These are phyloP conservation scores for Halichoeres trimaculatus DNA, from an alignment of 2,113 vertebrate genomes.

Conservation along the genomic window DNA sequence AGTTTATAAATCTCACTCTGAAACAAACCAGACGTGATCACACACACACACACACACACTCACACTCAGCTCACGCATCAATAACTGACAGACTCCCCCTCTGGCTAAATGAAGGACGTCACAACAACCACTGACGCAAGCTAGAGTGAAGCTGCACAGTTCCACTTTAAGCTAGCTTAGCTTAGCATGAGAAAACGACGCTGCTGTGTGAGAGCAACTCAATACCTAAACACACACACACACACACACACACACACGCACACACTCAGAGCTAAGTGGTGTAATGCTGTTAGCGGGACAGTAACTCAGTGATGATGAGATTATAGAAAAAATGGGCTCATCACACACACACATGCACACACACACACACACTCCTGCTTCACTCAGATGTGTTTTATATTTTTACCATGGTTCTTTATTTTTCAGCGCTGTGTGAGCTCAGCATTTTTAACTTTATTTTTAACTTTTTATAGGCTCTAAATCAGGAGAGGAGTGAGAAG, in stretches of 20 bases:
- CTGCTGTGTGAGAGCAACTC: too few relatives aligned
- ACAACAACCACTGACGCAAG: background rate
- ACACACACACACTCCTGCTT: constrained; percentile 3
- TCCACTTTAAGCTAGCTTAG: background rate
- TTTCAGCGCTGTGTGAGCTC: too few relatives aligned
- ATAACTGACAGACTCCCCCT: too few relatives aligned
- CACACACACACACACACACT: background rate
- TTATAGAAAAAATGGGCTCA: constrained; percentile 36
- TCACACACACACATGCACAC: constrained; percentile 11
- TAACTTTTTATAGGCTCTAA: too few relatives aligned
- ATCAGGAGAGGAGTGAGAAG: too few relatives aligned
- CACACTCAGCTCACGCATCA: background rate
- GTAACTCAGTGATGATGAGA: constrained; percentile 58
- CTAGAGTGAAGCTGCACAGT: background rate
- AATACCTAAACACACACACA: constrained; percentile 12
- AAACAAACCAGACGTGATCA: too few relatives aligned
- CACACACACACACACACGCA: constrained; percentile 24
- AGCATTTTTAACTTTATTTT: too few relatives aligned
- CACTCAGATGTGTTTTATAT: too few relatives aligned
- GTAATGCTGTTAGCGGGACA: constrained; percentile 60
- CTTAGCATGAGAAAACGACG: too few relatives aligned
- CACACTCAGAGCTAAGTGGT: constrained; percentile 37
- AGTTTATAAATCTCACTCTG: too few relatives aligned
- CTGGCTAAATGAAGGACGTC: too few relatives aligned
- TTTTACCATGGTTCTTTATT: too few relatives aligned